phyloP scores from a whole-genome alignment of 2,888 invertebrate genomes.

The Epiperipatus broadwayi region DNA sequence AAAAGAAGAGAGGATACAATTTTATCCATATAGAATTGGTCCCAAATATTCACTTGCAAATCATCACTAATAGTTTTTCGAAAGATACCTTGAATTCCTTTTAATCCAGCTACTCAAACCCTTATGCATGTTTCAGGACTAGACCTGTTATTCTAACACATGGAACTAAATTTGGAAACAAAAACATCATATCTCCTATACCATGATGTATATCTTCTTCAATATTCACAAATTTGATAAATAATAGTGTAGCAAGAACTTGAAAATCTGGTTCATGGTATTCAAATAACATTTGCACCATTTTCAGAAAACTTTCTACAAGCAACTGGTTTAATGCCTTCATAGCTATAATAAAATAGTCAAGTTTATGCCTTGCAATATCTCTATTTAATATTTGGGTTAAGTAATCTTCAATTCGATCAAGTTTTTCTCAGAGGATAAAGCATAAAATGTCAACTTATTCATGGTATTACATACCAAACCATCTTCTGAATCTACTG shows the following conservation, averaged over 20 bases:
- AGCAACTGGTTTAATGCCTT: constrained; percentile 94
- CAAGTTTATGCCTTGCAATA: constrained; percentile 63
- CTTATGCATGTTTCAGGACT: too few species aligned
- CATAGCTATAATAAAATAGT: constrained; percentile 90
- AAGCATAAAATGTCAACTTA: constrained; percentile 90
- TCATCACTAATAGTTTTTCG: constrained; percentile 96
- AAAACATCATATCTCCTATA: constrained; percentile 97
- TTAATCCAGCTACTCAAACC: constrained; percentile 78
- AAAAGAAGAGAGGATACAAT: constrained; percentile 92
- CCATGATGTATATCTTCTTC: constrained; percentile 96
- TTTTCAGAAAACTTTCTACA: constrained; percentile 91
- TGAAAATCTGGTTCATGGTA: constrained; percentile 84
- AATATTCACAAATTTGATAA: constrained; percentile 95
- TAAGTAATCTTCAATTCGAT: constrained; percentile 91
- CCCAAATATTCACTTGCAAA: constrained; percentile 97
- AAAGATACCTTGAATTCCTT: constrained; percentile 85
- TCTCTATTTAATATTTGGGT: constrained; percentile 74
- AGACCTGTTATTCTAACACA: constrained; percentile 79
- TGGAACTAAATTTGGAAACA: constrained; percentile 92
- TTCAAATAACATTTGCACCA: constrained; percentile 91
- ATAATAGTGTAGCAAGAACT: constrained; percentile 87
- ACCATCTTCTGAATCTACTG: constrained; percentile 81
- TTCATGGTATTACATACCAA: constrained; percentile 95
- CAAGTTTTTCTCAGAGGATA: constrained; percentile 90
- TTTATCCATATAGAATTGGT: constrained; percentile 95